These are phyloP conservation scores for Eulacestoma nigropectus DNA, from an alignment of 2,113 vertebrate genomes.

Conservation along the genomic window DNA sequence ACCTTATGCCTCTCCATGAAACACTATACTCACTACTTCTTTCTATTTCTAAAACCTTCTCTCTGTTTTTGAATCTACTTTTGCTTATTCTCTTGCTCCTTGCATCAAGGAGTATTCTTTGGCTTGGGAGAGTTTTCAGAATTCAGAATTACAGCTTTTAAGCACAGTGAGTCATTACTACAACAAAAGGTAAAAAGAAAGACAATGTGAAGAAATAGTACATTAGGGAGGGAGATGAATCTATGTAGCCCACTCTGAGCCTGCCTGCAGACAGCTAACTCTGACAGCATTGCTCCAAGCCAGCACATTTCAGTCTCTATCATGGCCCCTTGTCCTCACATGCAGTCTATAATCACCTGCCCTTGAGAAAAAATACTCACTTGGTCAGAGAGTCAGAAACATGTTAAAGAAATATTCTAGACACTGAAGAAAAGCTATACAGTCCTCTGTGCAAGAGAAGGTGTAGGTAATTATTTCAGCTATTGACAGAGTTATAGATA, in stretches of 20 bases:
- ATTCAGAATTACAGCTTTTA: background rate
- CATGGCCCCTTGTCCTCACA: background rate
- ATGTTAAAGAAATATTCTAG: background rate
- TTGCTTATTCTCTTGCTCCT: background rate
- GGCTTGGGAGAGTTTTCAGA: background rate
- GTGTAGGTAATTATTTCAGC: background rate
- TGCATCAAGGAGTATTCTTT: background rate
- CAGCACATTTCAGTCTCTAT: background rate
- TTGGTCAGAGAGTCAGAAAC: background rate
- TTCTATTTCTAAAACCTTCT: background rate
- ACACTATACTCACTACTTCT: background rate
- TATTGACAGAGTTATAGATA: background rate
- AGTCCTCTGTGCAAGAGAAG: background rate
- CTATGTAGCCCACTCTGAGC: background rate
- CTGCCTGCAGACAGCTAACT: background rate
- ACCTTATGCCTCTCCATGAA: background rate
- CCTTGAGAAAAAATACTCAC: background rate
- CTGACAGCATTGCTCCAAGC: background rate
- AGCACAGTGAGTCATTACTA: background rate
- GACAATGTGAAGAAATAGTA: background rate
- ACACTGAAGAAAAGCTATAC: background rate
- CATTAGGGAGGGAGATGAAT: background rate
- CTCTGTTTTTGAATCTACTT: background rate
- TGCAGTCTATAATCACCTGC: background rate
- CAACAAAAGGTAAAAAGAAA: constrained; percentile 13